phyloP scores from a whole-genome alignment of 2,888 invertebrate genomes.

The Sycophila texana region DNA sequence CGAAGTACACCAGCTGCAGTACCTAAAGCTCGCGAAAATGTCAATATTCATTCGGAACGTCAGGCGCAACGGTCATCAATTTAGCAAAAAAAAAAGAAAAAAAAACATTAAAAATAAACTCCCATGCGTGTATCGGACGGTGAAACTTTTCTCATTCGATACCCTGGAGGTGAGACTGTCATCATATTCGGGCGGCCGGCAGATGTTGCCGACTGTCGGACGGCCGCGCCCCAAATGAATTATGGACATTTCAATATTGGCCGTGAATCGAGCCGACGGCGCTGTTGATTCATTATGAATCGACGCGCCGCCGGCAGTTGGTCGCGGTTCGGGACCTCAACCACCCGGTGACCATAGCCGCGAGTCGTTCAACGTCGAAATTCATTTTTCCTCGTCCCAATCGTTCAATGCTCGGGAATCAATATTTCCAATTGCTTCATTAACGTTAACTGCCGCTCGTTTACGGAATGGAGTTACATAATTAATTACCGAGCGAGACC shows the following conservation, averaged over 20 bases:
- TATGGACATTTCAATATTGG: slow-evolving; percentile 54
- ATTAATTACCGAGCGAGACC: no score
- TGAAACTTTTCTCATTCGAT: background rate
- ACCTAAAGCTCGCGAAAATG: no score
- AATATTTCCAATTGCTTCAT: no score
- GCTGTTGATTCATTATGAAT: slow-evolving; percentile 25
- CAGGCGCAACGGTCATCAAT: no score
- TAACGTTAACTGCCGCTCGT: no score
- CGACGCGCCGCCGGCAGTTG: background rate
- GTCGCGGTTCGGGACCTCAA: no score
- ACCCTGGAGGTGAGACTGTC: background rate
- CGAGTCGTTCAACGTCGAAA: background rate
- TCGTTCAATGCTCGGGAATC: background rate
- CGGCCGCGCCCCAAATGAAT: slow-evolving; percentile 40
- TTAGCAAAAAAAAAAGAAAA: no score
- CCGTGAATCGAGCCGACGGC: slow-evolving; percentile 24
- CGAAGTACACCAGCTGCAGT: no score
- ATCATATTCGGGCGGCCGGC: background rate
- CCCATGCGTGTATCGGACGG: no score
- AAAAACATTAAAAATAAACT: no score
- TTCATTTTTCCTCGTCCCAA: background rate
- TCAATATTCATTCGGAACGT: no score
- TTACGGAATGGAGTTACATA: no score
- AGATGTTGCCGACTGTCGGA: background rate
- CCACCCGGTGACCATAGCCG: background rate